phyloP scores from a whole-genome alignment of 2,888 invertebrate genomes.

The Allacma fusca region DNA sequence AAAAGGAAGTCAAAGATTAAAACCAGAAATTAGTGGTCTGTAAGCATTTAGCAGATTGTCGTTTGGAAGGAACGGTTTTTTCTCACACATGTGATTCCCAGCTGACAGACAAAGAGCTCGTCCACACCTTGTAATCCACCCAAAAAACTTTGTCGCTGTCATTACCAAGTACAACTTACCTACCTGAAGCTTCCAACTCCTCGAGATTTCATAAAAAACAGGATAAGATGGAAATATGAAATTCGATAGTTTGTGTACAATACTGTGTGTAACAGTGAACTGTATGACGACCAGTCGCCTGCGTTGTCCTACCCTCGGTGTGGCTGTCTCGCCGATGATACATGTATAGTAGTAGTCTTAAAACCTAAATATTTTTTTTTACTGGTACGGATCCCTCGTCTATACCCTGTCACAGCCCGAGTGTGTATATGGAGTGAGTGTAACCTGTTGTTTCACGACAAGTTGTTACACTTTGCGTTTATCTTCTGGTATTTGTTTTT shows the following conservation, averaged over 20 bases:
- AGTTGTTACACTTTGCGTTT: no score
- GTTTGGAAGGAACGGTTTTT: background rate
- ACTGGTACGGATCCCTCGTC: background rate
- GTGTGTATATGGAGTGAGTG: no score
- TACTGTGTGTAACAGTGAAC: conserved; percentile 9
- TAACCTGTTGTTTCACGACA: no score
- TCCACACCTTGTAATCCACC: background rate
- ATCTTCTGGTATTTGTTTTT: no score
- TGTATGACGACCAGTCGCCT: conserved; percentile 7
- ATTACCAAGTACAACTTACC: conserved; percentile 14
- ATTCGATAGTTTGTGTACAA: conserved; percentile 33
- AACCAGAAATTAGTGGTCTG: conserved; percentile 31
- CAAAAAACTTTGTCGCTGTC: background rate
- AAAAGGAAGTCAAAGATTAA: conserved; percentile 34
- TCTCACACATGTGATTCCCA: conserved; percentile 10
- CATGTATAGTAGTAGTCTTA: background rate
- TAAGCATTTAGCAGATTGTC: conserved; percentile 20
- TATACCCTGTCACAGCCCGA: no score
- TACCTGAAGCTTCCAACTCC: conserved; percentile 30
- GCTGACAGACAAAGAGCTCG: background rate
- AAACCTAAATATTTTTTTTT: no score
- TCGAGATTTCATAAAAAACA: conserved; percentile 22
- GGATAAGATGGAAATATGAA: conserved; percentile 32
- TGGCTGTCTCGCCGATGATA: conserved; percentile 9
- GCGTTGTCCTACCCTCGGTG: background rate